Conservation (phyloP, 2,113 vertebrate species). For the Scophthalmus maximus region DNA sequence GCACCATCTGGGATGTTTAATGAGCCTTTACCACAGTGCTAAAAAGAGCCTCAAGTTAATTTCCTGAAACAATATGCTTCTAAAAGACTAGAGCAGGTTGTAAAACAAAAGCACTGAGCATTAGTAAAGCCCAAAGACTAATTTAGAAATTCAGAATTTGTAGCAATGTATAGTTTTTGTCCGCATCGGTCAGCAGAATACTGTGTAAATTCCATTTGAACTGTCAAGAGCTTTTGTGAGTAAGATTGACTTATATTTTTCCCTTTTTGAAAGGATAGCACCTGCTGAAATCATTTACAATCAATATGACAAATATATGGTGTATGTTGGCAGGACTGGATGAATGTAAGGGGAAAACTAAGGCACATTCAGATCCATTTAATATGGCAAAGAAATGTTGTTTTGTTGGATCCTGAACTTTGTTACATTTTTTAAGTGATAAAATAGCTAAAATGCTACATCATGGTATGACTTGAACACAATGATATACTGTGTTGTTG, state of each 20-base stretch:
- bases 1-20: slow-evolving; percentile 81
- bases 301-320: neutral
- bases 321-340: neutral
- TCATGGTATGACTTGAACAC: too few relatives aligned
- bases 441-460: neutral
- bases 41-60: slow-evolving; percentile 73
- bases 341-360: neutral
- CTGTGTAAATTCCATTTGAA: neutral
- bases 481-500: too few relatives aligned
- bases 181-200: neutral
- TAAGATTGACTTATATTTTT: neutral
- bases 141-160: slow-evolving; percentile 26
- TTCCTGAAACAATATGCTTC: slow-evolving; percentile 76
- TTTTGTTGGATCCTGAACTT: too few relatives aligned
- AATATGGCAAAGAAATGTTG: too few relatives aligned
- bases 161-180: neutral
- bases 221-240: too few relatives aligned
- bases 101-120: slow-evolving; percentile 52
- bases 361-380: neutral
- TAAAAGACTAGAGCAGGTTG: slow-evolving; percentile 56
- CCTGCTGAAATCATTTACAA: neutral
- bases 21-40: slow-evolving; percentile 67
- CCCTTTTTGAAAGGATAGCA: neutral
- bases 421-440: neutral
- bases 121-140: slow-evolving; percentile 18